These are phyloP conservation scores for Drosophila rellima DNA, from an alignment of 2,888 invertebrate species.

Conservation along the genomic window DNA sequence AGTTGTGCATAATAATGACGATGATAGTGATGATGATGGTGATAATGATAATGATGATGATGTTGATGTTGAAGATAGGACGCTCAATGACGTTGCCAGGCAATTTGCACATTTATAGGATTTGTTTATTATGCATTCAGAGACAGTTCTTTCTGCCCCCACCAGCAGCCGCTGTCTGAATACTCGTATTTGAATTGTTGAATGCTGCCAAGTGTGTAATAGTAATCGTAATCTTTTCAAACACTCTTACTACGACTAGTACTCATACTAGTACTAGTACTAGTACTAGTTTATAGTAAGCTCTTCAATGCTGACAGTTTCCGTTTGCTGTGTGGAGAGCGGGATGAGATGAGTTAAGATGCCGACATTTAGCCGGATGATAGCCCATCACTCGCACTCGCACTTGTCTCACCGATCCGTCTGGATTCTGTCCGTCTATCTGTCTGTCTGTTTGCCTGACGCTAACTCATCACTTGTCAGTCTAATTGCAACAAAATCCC, in stretches of 20 bases:
- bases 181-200: slow-evolving; percentile 35
- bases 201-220: slow-evolving; percentile 66
- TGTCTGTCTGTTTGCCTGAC: slow-evolving; percentile 7
- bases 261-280: slow-evolving; percentile 6
- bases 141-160: not conserved
- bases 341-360: slow-evolving; percentile 26
- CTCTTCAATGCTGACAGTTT: slow-evolving; percentile 55
- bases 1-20: slow-evolving; percentile 52
- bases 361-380: slow-evolving; percentile 63
- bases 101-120: slow-evolving; percentile 77
- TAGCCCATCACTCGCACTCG: slow-evolving; percentile 43
- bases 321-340: slow-evolving; percentile 27
- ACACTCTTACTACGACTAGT: slow-evolving; percentile 27
- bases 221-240: slow-evolving; percentile 58
- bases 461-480: slow-evolving; percentile 66
- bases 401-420: slow-evolving; percentile 30
- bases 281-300: slow-evolving; percentile 20
- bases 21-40: slow-evolving; percentile 18
- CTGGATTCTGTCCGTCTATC: slow-evolving; percentile 16
- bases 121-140: slow-evolving; percentile 72
- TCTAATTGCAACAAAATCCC: slow-evolving; percentile 61
- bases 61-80: slow-evolving; percentile 30
- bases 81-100: slow-evolving; percentile 70
- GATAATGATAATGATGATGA: slow-evolving; percentile 8
- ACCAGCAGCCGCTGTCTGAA: not conserved